Evolutionary conservation across 2,113 vertebrate species (phyloP).

Genomic region (Pantherophis guttatus): DNA sequence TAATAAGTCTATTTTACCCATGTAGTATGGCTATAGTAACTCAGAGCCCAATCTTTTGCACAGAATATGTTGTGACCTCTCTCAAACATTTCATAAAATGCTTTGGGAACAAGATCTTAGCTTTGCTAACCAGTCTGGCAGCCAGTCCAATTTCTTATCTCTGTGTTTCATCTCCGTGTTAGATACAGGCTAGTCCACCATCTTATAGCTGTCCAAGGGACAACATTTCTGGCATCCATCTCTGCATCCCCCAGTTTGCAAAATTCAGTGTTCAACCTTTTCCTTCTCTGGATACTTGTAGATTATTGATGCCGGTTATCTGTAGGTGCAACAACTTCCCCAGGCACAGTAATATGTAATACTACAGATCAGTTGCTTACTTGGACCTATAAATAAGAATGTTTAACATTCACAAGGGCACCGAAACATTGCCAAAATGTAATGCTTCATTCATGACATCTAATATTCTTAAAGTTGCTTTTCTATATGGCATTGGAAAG

Average conservation of each 20-base stretch:
- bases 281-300: background rate
- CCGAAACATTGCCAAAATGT: slow-evolving; percentile 7
- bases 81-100: background rate
- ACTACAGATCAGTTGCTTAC: background rate
- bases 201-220: background rate
- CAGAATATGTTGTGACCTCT: background rate
- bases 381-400: background rate
- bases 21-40: background rate
- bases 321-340: background rate
- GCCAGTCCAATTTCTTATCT: background rate
- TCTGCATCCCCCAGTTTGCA: background rate
- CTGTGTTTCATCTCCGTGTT: background rate
- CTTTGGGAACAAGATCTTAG: background rate
- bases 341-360: background rate
- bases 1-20: background rate
- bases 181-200: background rate
- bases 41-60: background rate
- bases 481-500: slow-evolving; percentile 30
- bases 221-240: background rate
- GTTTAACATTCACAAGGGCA: slow-evolving; percentile 3
- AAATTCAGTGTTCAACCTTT: background rate
- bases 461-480: slow-evolving; percentile 26
- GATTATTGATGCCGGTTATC: background rate
- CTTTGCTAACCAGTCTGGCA: background rate
- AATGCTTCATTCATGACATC: slow-evolving; percentile 25